Base-by-base conservation (phyloP, 2,888 invertebrate species). In the Notodonta dromedarius region DNA sequence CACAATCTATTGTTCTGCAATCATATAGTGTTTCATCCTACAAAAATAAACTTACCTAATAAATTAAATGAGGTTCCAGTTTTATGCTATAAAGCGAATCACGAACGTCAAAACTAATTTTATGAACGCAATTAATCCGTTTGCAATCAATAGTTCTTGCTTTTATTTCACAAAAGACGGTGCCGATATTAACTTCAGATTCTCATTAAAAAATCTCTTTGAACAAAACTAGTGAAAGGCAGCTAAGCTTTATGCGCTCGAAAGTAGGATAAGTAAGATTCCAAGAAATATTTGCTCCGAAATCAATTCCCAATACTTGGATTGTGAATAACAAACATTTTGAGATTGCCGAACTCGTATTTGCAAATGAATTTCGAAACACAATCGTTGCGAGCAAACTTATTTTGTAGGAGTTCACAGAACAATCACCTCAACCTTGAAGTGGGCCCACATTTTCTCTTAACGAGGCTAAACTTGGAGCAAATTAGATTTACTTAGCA, bases 401-500 rank as follows among this genome's bases (percentile, higher is more conserved):
- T 65, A 65, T 66, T 73, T 65, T 60, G 56, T 65, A 65, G 61
- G 13, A 64, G 61, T 68, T 74, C 51, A 58, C 58, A 12, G 55
- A 63, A 69, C 66, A 61, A 64, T 66, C 56, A 57, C 52, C 42
- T 61, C 60, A 60, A 55, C 61, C 75, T 65, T 69, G 57, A 67
- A 64, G 24, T 46, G 44, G 44, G 56, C 59, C 65, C 60, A 67
- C 64, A 72, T 72, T 73, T 72, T 64, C 61, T 40, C 57, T 16
- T 67, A 69, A 65, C 64, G 63, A 73, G 58, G 65, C 58, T n/a
- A 62, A 72, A 75, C 67, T 61, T 58, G 44, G 59, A 59, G 56
- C 64, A 66, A 75, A 73, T 70, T 73, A 59, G 58, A 75, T 69
- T 75, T 66, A 70, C 70, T n/a, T n/a, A n/a, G n/a, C 58, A 66